Evolutionary conservation across 2,888 invertebrate species (phyloP).

Genomic region (Tipula vernalis): DNA sequence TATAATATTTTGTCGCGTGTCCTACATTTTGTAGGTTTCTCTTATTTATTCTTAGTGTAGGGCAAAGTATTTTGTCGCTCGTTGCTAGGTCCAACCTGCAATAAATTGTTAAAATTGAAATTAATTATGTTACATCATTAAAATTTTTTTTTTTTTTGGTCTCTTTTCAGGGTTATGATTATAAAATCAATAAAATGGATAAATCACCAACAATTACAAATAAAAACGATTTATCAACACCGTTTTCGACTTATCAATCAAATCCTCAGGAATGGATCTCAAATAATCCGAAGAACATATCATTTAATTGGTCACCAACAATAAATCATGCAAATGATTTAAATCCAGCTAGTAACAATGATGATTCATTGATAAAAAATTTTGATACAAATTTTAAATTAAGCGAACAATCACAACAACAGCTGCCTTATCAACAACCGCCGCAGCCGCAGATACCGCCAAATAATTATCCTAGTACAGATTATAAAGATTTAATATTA

Average conservation of each 20-base stretch:
- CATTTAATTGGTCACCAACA: conserved; percentile 6
- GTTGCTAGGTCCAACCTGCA: too few relatives aligned
- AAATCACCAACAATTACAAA: background rate
- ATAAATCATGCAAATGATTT: background rate
- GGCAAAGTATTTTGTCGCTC: too few relatives aligned
- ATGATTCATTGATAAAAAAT: background rate
- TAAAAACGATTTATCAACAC: background rate
- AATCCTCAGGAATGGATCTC: background rate
- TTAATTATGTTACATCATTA: too few relatives aligned
- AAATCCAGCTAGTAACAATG: background rate
- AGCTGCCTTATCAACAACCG: background rate
- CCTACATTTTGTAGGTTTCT: too few relatives aligned
- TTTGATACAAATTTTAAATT: background rate
- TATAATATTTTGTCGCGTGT: too few relatives aligned
- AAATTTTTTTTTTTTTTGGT: background rate
- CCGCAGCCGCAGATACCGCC: background rate
- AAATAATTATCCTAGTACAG: background rate
- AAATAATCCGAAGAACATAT: conserved; percentile 6
- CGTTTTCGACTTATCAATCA: background rate
- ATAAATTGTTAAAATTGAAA: too few relatives aligned
- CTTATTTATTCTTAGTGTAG: too few relatives aligned
- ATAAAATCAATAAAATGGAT: background rate
- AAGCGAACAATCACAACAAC: background rate
- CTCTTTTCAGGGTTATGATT: background rate
- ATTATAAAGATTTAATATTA: conserved; percentile 1